Percentiles rank a stretch among this genome's conserved stretches.
Conservation (phyloP, 2,113 vertebrate genomes). For the Antidorcas marsupialis region DNA sequence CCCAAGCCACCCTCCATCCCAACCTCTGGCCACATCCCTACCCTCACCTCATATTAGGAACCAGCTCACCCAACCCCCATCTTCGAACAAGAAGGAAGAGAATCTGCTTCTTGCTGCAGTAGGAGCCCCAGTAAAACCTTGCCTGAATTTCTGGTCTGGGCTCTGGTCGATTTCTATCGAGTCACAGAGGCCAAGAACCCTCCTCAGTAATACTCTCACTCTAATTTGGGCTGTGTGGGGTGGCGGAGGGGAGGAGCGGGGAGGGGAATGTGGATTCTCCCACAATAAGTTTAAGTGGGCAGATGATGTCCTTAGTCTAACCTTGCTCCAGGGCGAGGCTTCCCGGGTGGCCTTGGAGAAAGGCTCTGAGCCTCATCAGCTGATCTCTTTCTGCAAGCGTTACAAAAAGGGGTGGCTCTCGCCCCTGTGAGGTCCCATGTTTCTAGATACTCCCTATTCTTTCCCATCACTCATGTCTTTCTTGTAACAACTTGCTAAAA, state of each 20-base stretch:
- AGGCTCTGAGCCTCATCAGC: neutral
- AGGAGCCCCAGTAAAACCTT: neutral
- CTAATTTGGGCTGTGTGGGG: neutral
- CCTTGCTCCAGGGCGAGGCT: neutral
- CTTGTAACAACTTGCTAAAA: neutral
- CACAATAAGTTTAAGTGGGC: neutral
- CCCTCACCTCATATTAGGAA: neutral
- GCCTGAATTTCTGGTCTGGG: neutral
- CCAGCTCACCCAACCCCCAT: neutral
- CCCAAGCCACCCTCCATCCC: neutral
- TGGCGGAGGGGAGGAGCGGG: accelerated
- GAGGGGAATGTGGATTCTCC: neutral
- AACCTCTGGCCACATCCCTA: neutral
- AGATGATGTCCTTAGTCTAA: neutral
- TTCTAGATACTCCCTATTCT: neutral
- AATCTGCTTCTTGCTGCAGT: neutral
- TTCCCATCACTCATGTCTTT: neutral
- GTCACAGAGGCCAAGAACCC: neutral
- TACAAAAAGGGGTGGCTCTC: neutral
- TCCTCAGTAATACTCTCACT: neutral
- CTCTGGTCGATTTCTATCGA: neutral
- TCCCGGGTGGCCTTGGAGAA: constrained; percentile 2
- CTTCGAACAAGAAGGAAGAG: neutral
- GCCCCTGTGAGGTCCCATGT: neutral
- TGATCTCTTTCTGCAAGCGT: neutral